Evolutionary conservation across 2,113 vertebrate genomes (phyloP), one percentile per base, ranked within the genome.

Genomic region (Phalacrocorax carbo): DNA sequence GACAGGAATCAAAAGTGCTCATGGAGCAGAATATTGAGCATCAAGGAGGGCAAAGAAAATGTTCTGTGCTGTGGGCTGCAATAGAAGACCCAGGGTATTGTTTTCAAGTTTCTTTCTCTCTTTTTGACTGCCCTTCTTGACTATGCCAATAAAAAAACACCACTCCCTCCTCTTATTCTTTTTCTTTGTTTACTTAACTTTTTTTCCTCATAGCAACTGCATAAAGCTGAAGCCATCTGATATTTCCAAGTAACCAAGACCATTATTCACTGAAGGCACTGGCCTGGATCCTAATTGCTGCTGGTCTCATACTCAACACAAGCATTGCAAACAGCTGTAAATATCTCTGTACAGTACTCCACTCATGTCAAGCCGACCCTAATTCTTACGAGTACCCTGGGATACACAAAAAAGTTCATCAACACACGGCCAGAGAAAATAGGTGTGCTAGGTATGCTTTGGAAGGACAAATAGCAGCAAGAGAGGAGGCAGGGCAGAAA

Each of bases 111-210:
- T 91, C 65, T 85, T 79, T 69, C 87, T 93, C 52, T 83, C 81
- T 58, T 94, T 91, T 83, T 93, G 87, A 94, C 79, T 86, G 86
- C 88, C 71, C 73, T 88, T 90, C 95, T 97, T 91, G 78, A 87
- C 66, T 70, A 93, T 89, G 84, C 78, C 91, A 97, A 76, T 87
- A 72, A 89, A 93, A 94, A 94, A 86, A 8, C 48, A 90, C 89
- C 97, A 91, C 97, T 96, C 97, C 96, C 95, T 97, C 75, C 46
- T 93, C 91, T 95, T 96, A 94, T 95, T 97, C 94, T 97, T 96
- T 79, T 96, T 88, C 93, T 95, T 95, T 97, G 96, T 97, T 97
- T 97, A 93, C 91, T 96, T 96, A 93, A 91, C 96, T 96, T 97
- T 92, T 92, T 95, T 96, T 93, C 91, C 89, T 96, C 71, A 10